phyloP scores from a whole-genome alignment of 2,888 invertebrate species.

The Temnothorax ravouxi region DNA sequence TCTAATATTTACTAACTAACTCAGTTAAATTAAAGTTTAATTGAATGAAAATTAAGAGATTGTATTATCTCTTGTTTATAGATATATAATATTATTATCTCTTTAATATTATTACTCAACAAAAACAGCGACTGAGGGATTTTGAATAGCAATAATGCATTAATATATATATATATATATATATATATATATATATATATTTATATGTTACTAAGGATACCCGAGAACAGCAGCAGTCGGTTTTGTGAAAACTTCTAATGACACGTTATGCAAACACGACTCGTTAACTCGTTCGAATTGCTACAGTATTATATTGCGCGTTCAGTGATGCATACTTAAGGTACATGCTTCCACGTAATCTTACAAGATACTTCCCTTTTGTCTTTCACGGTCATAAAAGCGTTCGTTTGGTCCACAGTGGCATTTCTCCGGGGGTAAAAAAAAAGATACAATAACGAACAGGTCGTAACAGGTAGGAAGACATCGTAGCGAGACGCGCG shows the following conservation, averaged over 20 bases:
- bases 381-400: slow-evolving; percentile 45
- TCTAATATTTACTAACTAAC: neutral
- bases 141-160: neutral
- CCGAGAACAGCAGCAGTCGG: neutral
- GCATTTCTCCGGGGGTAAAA: slow-evolving; percentile 2
- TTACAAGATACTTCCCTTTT: slow-evolving; percentile 51
- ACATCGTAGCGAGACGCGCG: slow-evolving; percentile 21
- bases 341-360: slow-evolving; percentile 14
- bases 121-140: neutral
- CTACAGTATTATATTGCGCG: slow-evolving; percentile 10
- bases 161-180: too few relatives aligned
- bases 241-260: slow-evolving; percentile 8
- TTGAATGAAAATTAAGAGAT: neutral
- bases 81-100: neutral
- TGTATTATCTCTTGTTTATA: neutral
- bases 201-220: neutral
- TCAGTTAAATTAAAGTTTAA: neutral
- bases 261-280: slow-evolving; percentile 20
- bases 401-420: neutral
- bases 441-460: slow-evolving; percentile 47
- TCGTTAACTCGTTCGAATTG: slow-evolving; percentile 38
- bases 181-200: too few relatives aligned
- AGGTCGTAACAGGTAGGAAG: slow-evolving; percentile 38
- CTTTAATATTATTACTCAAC: neutral
- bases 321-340: neutral